These are phyloP conservation scores for Caretta caretta DNA, from an alignment of 2,113 vertebrate genomes.

Conservation along the genomic window DNA sequence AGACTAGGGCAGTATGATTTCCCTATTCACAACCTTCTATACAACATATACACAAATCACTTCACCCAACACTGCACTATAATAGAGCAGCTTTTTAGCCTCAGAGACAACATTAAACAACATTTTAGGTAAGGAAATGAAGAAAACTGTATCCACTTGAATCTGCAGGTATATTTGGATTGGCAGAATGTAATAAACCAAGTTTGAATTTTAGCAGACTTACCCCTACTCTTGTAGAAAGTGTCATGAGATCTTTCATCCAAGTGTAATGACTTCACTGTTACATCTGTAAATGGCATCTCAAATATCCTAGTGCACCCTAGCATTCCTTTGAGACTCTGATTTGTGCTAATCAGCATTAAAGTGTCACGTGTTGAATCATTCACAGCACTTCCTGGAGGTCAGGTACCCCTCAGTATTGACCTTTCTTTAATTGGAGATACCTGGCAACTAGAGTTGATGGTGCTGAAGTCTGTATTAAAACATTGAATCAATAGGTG, in stretches of 20 bases:
- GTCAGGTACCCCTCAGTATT: background rate
- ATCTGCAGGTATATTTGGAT: no score
- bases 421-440: conserved; percentile 44
- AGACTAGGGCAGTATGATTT: no score
- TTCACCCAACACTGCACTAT: no score
- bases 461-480: background rate
- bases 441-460: conserved; percentile 19
- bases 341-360: background rate
- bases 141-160: no score
- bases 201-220: no score
- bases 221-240: background rate
- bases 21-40: no score
- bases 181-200: no score
- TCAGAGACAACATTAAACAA: no score
- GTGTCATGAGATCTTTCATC: rapidly evolving
- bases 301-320: background rate
- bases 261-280: background rate
- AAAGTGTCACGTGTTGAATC: background rate
- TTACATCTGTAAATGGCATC: background rate
- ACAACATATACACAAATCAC: no score
- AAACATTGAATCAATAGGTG: conserved; percentile 58
- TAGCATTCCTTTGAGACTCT: background rate
- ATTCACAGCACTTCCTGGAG: background rate
- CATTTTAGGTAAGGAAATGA: no score
- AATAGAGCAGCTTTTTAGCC: no score